Evolutionary conservation across 2,797 vertebrate species (phyloP).

Genomic region (Carapus acus): DNA sequence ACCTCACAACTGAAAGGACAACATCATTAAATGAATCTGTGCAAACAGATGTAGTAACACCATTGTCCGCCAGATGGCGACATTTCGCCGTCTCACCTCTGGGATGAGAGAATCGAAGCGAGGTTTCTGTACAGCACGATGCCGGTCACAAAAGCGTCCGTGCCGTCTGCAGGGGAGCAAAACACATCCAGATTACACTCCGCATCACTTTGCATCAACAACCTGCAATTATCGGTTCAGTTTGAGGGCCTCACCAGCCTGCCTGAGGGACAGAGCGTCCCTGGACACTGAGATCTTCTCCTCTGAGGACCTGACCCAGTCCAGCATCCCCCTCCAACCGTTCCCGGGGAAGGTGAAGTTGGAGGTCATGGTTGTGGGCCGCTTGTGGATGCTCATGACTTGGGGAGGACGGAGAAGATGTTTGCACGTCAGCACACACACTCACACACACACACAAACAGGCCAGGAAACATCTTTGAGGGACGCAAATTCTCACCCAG

Average conservation of each 20-base stretch:
- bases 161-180: conserved; percentile 75
- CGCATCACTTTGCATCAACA: neutral
- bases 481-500: conserved; percentile 81
- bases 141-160: conserved; percentile 88
- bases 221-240: neutral
- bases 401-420: conserved; percentile 5
- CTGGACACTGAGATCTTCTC: conserved; percentile 92
- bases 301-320: conserved; percentile 91
- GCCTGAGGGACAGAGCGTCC: conserved; percentile 81
- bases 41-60: neutral
- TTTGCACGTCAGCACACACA: conserved; percentile 27
- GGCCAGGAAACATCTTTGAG: conserved; percentile 28
- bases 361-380: conserved; percentile 78
- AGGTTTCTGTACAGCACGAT: conserved; percentile 93
- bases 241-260: conserved; percentile 74
- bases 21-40: too few species aligned
- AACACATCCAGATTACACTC: conserved; percentile 26
- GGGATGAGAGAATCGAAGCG: conserved; percentile 85
- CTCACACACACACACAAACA: too few species aligned
- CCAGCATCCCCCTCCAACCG: conserved; percentile 92
- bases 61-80: conserved; percentile 9
- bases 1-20: too few species aligned
- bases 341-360: conserved; percentile 95
- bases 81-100: conserved; percentile 78
- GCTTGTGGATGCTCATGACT: conserved; percentile 90